phyloP scores from a whole-genome alignment of 2,888 invertebrate species.

The Calameuta idolon region DNA sequence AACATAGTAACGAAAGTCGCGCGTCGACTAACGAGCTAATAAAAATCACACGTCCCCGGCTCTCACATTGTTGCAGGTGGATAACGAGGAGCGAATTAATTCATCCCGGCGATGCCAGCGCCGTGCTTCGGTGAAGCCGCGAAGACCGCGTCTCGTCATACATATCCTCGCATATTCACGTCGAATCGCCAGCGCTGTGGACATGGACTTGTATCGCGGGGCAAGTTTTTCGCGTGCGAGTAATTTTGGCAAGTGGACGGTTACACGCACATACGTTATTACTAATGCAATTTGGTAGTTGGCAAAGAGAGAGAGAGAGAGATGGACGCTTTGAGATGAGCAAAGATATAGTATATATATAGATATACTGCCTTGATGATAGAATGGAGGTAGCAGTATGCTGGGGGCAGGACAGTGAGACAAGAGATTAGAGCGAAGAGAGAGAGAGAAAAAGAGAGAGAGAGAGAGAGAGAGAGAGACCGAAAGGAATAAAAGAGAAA shows the following conservation, averaged over 20 bases:
- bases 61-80: slow-evolving; percentile 2
- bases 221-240: slow-evolving; percentile 47
- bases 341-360: slow-evolving; percentile 8
- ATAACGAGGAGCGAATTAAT: slow-evolving; percentile 44
- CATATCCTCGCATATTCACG: slow-evolving; percentile 8
- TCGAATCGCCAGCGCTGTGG: background rate
- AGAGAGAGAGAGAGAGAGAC: slow-evolving; percentile 6
- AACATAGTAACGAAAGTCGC: background rate
- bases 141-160: background rate
- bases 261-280: slow-evolving; percentile 21
- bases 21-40: background rate
- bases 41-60: background rate
- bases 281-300: slow-evolving; percentile 12
- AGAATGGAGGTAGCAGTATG: background rate
- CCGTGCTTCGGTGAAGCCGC: background rate
- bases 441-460: background rate
- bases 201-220: slow-evolving; percentile 8
- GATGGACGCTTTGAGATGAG: slow-evolving; percentile 13
- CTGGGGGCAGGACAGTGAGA: background rate
- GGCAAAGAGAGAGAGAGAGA: slow-evolving; percentile 19
- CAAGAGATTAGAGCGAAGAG: slow-evolving; percentile 12
- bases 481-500: background rate
- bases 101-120: slow-evolving; percentile 25
- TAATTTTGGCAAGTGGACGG: slow-evolving; percentile 39
- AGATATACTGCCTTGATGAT: slow-evolving; percentile 10